Evolutionary conservation across 2,113 vertebrate genomes (phyloP).

Genomic region (Oxyura jamaicensis): DNA sequence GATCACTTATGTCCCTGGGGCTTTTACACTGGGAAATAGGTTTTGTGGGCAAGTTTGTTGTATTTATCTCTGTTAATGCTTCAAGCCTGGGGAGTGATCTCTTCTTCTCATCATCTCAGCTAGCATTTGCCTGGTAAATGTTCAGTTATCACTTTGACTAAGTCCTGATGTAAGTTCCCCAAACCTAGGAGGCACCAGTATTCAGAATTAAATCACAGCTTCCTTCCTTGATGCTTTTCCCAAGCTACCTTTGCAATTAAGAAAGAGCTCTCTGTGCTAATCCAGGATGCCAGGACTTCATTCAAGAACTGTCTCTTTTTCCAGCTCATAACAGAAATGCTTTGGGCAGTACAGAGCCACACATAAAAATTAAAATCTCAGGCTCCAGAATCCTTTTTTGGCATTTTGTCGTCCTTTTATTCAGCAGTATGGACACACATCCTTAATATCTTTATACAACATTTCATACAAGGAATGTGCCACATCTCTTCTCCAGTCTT

Average conservation of each 20-base stretch:
- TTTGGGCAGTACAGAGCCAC: background rate
- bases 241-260: background rate
- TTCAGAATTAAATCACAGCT: background rate
- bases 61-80: background rate
- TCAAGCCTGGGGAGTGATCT: background rate
- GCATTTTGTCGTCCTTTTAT: background rate
- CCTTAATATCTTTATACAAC: background rate
- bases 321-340: background rate
- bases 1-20: background rate
- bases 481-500: background rate
- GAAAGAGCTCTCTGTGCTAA: fast-evolving
- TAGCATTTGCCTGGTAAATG: background rate
- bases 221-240: background rate
- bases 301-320: background rate
- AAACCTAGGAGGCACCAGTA: background rate
- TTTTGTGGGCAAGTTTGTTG: background rate
- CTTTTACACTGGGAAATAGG: background rate
- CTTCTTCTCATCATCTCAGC: background rate
- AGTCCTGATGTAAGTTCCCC: background rate
- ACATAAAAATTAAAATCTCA: background rate
- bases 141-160: background rate
- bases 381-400: background rate
- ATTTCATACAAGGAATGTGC: background rate
- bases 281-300: background rate
- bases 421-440: background rate